Evolutionary conservation across 2,888 invertebrate genomes (phyloP).

Genomic region (Dolichomitus sp.): DNA sequence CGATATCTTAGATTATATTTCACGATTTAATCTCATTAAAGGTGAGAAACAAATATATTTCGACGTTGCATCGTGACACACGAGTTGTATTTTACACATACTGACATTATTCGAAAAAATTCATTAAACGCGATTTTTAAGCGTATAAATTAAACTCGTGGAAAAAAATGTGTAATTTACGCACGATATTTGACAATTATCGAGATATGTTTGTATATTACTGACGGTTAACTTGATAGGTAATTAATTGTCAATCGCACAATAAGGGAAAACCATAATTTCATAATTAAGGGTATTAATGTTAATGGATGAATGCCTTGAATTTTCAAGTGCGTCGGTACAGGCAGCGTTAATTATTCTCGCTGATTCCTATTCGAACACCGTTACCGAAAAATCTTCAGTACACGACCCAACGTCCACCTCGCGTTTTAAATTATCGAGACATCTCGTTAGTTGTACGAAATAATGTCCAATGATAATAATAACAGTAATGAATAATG

Average conservation of each 20-base stretch:
- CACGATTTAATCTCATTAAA: background rate
- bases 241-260: constrained; percentile 58
- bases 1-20: constrained; percentile 10
- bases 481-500: constrained; percentile 26
- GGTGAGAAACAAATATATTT: background rate
- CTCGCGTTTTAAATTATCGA: constrained; percentile 36
- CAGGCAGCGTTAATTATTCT: background rate
- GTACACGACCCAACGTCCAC: background rate
- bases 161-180: background rate
- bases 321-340: background rate
- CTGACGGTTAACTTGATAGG: constrained; percentile 7
- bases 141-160: background rate
- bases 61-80: constrained; percentile 11
- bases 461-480: constrained; percentile 35
- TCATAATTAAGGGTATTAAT: constrained; percentile 39
- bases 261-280: constrained; percentile 46
- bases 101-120: background rate
- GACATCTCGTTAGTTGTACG: constrained; percentile 9
- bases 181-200: background rate
- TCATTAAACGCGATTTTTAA: background rate
- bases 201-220: background rate
- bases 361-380: background rate
- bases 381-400: background rate
- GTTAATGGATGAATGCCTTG: constrained; percentile 20
- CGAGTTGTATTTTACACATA: background rate